Percentiles rank a stretch among this genome's conserved stretches.
These are phyloP conservation scores for Cartodere bifasciata DNA, from an alignment of 2,888 invertebrate species.

Conservation along the genomic window DNA sequence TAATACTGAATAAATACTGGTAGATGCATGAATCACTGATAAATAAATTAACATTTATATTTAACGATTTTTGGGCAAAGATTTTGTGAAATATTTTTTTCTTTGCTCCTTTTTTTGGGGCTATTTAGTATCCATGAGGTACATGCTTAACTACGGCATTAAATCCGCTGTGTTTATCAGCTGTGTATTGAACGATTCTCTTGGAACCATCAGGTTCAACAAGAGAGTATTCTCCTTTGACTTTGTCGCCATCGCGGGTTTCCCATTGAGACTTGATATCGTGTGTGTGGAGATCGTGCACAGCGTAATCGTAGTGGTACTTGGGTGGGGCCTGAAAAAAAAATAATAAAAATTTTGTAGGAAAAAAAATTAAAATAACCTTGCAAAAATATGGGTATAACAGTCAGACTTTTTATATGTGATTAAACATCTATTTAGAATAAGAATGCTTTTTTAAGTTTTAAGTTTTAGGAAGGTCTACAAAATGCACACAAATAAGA, in stretches of 20 bases:
- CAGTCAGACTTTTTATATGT: too few relatives aligned
- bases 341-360: constrained; percentile 3
- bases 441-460: too few relatives aligned
- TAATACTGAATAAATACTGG: constrained; percentile 1
- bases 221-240: constrained; percentile 35
- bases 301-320: constrained; percentile 36
- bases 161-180: constrained; percentile 32
- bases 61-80: constrained; percentile 3
- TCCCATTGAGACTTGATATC: constrained; percentile 37
- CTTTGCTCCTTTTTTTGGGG: constrained; percentile 2
- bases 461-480: too few relatives aligned
- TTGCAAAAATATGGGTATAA: too few relatives aligned
- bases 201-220: constrained; percentile 33
- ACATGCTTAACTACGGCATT: constrained; percentile 31
- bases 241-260: constrained; percentile 34
- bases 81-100: constrained; percentile 13
- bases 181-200: constrained; percentile 31
- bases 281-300: constrained; percentile 37
- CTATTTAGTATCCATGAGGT: constrained; percentile 21
- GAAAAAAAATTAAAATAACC: not conserved
- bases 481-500: too few relatives aligned
- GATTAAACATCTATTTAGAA: too few relatives aligned
- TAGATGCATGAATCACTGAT: constrained; percentile 3
- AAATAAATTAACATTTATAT: constrained; percentile 1
- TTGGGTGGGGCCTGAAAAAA: constrained; percentile 31